phyloP scores from a whole-genome alignment of 1,140 invertebrate species.

The Megalopta genalis region DNA sequence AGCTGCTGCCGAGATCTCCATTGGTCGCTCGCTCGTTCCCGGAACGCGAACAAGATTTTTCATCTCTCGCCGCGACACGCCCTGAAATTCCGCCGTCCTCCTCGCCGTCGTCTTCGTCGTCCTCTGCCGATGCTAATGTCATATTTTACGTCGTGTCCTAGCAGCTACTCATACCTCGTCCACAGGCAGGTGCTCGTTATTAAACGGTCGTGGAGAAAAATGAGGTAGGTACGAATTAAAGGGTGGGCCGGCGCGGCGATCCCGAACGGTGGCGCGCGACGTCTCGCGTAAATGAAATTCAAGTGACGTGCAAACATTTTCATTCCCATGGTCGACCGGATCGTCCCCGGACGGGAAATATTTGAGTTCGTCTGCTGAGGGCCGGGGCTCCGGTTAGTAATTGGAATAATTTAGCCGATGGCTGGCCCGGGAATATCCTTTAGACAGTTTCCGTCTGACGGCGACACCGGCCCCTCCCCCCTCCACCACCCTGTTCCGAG shows the following conservation, averaged over 20 bases:
- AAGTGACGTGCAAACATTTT: constrained; percentile 23
- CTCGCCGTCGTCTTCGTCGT: too few relatives aligned
- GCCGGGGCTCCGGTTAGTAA: background rate
- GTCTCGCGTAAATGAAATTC: constrained; percentile 25
- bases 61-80: constrained; percentile 4
- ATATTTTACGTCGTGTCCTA: constrained; percentile 19
- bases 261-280: background rate
- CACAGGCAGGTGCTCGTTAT: constrained; percentile 10
- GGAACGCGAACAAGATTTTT: constrained; percentile 8
- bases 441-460: background rate
- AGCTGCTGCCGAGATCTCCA: background rate
- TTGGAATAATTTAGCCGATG: constrained; percentile 12
- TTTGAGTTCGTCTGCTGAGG: background rate
- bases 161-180: background rate
- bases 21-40: background rate
- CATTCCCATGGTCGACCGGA: background rate
- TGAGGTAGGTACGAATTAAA: background rate
- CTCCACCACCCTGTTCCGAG: too few relatives aligned
- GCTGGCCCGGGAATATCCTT: background rate
- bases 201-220: background rate
- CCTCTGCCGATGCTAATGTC: constrained; percentile 6
- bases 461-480: too few relatives aligned
- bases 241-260: background rate
- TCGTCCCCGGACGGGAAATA: background rate
- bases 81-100: background rate